phyloP scores from a whole-genome alignment of 30 jellyfish, hydroid and myxozoan species.

The Aurelia aurita complex sp. Pacific region DNA sequence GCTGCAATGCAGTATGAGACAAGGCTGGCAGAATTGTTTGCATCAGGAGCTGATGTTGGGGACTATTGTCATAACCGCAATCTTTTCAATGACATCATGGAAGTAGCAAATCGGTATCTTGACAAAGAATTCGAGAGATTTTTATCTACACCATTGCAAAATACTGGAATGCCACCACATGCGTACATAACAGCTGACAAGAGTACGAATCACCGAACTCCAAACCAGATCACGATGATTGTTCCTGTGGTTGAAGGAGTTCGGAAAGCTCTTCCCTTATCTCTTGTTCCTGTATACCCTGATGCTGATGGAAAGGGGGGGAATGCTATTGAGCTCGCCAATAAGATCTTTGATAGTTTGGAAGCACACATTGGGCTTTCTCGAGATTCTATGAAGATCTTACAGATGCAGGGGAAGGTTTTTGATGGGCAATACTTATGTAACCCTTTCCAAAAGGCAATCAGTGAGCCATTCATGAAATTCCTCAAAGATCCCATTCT shows the following conservation, averaged over 20 bases:
- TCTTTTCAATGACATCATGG: slow-evolving; percentile 5
- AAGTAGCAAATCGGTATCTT: slow-evolving; percentile 8
- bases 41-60: slow-evolving; percentile 57
- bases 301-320: slow-evolving; percentile 24
- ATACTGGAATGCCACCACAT: slow-evolving; percentile 31
- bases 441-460: neutral
- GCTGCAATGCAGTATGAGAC: slow-evolving; percentile 33
- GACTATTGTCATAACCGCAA: slow-evolving; percentile 38
- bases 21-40: slow-evolving; percentile 26
- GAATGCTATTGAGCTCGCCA: neutral
- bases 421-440: too few relatives aligned
- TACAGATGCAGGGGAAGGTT: slow-evolving; percentile 7
- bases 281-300: neutral
- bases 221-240: slow-evolving; percentile 33
- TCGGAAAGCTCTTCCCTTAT: slow-evolving; percentile 5
- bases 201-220: slow-evolving; percentile 8
- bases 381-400: neutral
- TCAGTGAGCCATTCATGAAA: neutral
- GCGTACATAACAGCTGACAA: slow-evolving; percentile 13
- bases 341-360: neutral
- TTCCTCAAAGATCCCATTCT: neutral
- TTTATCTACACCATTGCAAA: neutral
- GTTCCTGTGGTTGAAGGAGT: slow-evolving; percentile 19
- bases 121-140: neutral
- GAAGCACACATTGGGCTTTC: slow-evolving; percentile 1